Evolutionary conservation across 2,888 invertebrate genomes (phyloP), one percentile per base, ranked within the genome.

Genomic region (Empis stercorea): DNA sequence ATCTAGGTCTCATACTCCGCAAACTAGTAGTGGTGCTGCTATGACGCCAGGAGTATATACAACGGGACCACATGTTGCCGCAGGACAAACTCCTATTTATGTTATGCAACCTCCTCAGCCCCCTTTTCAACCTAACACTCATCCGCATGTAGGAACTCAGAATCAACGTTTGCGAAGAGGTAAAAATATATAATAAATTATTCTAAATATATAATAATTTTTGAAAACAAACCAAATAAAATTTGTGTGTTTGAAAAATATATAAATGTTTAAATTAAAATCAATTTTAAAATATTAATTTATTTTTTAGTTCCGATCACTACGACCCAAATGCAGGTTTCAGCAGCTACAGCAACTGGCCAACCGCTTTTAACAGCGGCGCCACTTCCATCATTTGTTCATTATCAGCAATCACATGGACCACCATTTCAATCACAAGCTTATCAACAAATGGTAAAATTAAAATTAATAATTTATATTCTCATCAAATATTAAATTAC

Each of bases 361-460:
- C 89, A 87, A 66, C 89, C 91, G 5, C 72, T 92, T 49, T 68
- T 91, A 58, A 85, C 89, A 37, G 83, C 87, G 17, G 84, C 82
- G 16, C 85, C 87, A 11, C 73, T 88, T 62, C 83, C 80, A 61
- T 82, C 75, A 56, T 76, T 75, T 65, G 73, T 79, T 62, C 78
- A 77, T 54, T 76, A 79, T 70, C 76, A 76, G 59, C 80, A 78
- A 64, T 73, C 78, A 53, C 70, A 66, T 71, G 74, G 68, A 65
- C 68, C 54, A 66, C 74, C 62, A 62, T 76, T 59, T 73, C 66
- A 60, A 57, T 60, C 66, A 45, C 72, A 73, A 48, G 59, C 67
- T 45, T 71, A 70, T 57, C 68, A 70, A 47, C 72, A 71, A 53
- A 71, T 75, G 72, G 71, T 74, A 56, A 70, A 68, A 57, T 64